Base-by-base conservation (phyloP, 2,888 invertebrate species). In the Callyntrura sp. region DNA sequence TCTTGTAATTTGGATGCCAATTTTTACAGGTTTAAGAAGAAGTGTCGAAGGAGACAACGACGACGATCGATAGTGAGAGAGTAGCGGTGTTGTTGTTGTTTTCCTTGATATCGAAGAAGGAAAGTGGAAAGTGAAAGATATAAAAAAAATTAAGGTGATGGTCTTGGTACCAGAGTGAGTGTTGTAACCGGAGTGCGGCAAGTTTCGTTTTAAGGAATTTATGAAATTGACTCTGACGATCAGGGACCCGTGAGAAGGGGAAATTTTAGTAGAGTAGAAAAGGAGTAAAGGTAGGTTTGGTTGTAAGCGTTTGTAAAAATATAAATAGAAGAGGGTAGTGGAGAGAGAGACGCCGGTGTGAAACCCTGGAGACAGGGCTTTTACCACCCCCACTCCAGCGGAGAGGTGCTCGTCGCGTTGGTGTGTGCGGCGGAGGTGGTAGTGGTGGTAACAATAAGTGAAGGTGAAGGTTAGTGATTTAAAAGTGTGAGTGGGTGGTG, bases 11-110 rank as follows among this genome's bases (percentile, higher is more conserved):
- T 43, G 35, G 6, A 43, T 68, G 68, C 17, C 35, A 43, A 48
- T 73, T 70, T 43, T 73, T 20, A 5, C 57, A 78, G 78, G 78
- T n/a, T 78, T 78, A 28, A 28, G 57, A 14, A 78, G 78, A 57
- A 20, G 78, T 78, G 78, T 48, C 73, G 73, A 73, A 45, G 73
- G 73, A 23, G 73, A 73, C 73, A 73, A 48, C 73, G 73, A 20
- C 73, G 23, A 48, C 73, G 48, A 73, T 73, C 73, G 48, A 73
- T 73, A 73, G 45, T 8, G 48, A 35, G 43, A 14, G 70, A 48
- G 73, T 11, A 48, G 48, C 68, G 48, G 48, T 23, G 23, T 23
- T 73, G 73, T 43, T 70, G 70, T 73, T 73, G 73, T 73, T 17
- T 48, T 48, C 73, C 1, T 20, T 73, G 48, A 73, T 9, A 23